A percentile compares a stretch with the other conserved stretches of the same genome.
Conservation (phyloP, 2,113 vertebrate genomes). For the Pseudorhombus dupliciocellatus region DNA sequence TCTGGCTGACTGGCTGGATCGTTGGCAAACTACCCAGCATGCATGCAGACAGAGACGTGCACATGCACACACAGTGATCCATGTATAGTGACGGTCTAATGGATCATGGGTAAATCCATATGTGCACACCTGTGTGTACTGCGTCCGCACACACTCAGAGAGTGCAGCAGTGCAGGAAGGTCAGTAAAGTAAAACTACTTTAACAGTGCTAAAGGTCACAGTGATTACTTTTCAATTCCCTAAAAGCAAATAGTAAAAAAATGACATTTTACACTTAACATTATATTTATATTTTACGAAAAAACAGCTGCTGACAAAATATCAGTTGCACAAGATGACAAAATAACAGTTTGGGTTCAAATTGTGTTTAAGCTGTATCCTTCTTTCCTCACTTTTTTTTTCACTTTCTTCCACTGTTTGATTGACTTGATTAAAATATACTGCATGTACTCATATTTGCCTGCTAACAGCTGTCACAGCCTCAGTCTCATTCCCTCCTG, state of each 20-base stretch:
- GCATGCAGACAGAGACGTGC: constrained; percentile 14
- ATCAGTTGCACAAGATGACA: too few species aligned
- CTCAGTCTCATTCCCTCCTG: background rate
- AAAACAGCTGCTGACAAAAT: background rate
- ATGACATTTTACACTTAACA: background rate
- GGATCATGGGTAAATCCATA: constrained; percentile 6
- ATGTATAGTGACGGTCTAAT: background rate
- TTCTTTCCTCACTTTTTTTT: background rate
- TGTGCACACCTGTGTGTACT: background rate
- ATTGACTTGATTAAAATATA: constrained; percentile 9
- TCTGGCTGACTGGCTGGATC: constrained; percentile 29
- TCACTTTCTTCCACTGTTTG: background rate
- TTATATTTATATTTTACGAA: background rate
- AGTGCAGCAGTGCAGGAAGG: background rate
- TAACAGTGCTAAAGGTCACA: background rate
- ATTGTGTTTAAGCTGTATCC: too few species aligned
- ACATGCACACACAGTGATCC: background rate
- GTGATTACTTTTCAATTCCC: background rate
- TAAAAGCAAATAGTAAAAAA: background rate
- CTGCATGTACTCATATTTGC: background rate
- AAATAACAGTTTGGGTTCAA: background rate
- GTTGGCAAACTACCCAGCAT: constrained; percentile 11
- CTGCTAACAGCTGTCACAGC: constrained; percentile 7
- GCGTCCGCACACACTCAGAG: background rate
- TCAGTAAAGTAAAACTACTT: background rate